Evolutionary conservation across 2,113 vertebrate species (phyloP).

Genomic region (Centropus unirufus): DNA sequence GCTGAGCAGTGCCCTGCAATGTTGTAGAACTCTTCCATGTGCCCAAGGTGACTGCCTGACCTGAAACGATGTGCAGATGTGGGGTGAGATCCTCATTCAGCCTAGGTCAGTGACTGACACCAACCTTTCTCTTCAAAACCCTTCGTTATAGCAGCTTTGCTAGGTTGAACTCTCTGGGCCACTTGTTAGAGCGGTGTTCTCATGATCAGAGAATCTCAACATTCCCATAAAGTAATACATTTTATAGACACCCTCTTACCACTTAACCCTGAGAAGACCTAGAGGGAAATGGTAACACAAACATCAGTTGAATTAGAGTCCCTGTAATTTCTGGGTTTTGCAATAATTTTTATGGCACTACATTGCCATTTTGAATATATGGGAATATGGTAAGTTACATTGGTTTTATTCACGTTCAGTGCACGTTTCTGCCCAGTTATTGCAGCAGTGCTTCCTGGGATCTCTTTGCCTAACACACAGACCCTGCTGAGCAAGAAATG

Average conservation of each 20-base stretch:
- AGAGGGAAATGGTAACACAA: neutral
- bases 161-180: neutral
- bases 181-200: neutral
- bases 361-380: neutral
- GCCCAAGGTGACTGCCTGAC: too few relatives aligned
- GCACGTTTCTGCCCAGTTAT: rapidly evolving
- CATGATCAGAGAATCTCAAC: neutral
- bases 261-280: neutral
- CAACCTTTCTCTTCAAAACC: neutral
- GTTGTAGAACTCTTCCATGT: neutral
- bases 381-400: rapidly evolving
- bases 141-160: neutral
- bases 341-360: neutral
- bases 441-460: neutral
- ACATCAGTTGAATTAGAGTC: neutral
- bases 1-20: neutral
- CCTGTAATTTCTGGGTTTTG: neutral
- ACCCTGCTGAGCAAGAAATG: rapidly evolving
- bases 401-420: neutral
- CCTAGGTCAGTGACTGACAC: neutral
- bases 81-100: neutral
- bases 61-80: neutral
- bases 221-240: neutral
- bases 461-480: rapidly evolving
- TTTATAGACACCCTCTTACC: neutral